These are phyloP conservation scores for Drosophila ercepeae DNA, from an alignment of 1,140 invertebrate species.

Conservation along the genomic window DNA sequence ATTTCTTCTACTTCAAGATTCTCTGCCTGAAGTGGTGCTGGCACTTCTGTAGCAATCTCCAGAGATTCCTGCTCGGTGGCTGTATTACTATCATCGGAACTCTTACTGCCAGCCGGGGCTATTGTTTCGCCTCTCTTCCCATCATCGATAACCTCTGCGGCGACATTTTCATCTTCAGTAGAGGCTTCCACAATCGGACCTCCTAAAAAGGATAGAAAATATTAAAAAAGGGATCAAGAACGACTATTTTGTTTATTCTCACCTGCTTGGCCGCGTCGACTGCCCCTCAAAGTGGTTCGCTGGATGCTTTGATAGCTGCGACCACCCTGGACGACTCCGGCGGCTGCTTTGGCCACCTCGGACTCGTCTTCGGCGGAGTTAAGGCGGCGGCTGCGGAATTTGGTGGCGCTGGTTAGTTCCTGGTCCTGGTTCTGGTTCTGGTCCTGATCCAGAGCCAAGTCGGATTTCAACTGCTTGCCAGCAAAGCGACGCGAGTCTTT, in stretches of 20 bases:
- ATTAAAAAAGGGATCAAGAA: no score
- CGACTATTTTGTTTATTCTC: conserved; percentile 20
- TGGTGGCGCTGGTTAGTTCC: conserved; percentile 1
- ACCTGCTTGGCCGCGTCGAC: conserved; percentile 24
- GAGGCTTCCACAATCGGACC: conserved; percentile 37
- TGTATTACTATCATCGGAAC: conserved; percentile 55
- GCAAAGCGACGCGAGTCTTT: conserved; percentile 67
- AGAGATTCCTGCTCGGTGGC: conserved; percentile 58
- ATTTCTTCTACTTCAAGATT: background rate
- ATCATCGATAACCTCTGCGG: conserved; percentile 62
- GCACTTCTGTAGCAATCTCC: conserved; percentile 19
- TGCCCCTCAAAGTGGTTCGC: background rate
- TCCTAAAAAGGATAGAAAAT: conserved; percentile 6
- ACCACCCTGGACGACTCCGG: background rate
- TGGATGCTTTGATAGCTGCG: conserved; percentile 47
- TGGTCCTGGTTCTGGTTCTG: no score
- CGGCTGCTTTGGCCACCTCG: conserved; percentile 14
- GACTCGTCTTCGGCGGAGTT: conserved; percentile 48
- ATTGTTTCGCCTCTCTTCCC: conserved; percentile 49
- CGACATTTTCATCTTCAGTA: conserved; percentile 60
- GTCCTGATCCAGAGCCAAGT: conserved; percentile 11
- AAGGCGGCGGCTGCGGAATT: conserved; percentile 43
- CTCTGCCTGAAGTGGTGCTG: background rate
- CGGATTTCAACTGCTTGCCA: conserved; percentile 61
- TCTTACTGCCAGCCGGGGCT: conserved; percentile 30